Conservation (phyloP, 2,888 invertebrate species). For the Dynastes hyllus region DNA sequence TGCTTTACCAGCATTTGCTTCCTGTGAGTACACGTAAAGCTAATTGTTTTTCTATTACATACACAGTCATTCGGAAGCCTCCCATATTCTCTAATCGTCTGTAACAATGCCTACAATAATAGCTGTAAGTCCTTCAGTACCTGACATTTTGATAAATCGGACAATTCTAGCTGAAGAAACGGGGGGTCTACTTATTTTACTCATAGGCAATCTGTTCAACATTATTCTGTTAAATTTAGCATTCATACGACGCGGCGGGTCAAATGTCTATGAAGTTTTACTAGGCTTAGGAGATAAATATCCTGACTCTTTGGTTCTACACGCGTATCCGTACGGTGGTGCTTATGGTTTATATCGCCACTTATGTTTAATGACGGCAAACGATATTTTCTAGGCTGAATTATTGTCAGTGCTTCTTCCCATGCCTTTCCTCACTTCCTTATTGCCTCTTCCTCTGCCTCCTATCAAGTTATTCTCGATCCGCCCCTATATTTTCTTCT, state of each 20-base stretch:
- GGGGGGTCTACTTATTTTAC: slow-evolving; percentile 95
- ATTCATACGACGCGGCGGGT: slow-evolving; percentile 89
- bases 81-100: slow-evolving; percentile 93
- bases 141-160: slow-evolving; percentile 90
- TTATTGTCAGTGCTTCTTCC: no score
- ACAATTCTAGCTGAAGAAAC: slow-evolving; percentile 92
- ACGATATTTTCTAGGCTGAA: slow-evolving; percentile 2
- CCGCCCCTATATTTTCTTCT: no score
- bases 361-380: slow-evolving; percentile 63
- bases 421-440: no score
- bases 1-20: slow-evolving; percentile 94
- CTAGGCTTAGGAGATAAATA: slow-evolving; percentile 96
- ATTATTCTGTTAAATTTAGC: slow-evolving; percentile 98
- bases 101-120: slow-evolving; percentile 97
- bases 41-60: slow-evolving; percentile 96
- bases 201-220: slow-evolving; percentile 97
- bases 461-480: no score
- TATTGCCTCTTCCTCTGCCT: no score
- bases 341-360: slow-evolving; percentile 99
- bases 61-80: slow-evolving; percentile 95
- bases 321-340: slow-evolving; percentile 98
- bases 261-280: slow-evolving; percentile 98
- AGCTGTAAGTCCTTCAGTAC: slow-evolving; percentile 89
- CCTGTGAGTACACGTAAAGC: slow-evolving; percentile 95
- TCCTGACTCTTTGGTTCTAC: slow-evolving; percentile 98